Conservation (phyloP, 2,113 vertebrate genomes). For the Lophotis ruficrista region DNA sequence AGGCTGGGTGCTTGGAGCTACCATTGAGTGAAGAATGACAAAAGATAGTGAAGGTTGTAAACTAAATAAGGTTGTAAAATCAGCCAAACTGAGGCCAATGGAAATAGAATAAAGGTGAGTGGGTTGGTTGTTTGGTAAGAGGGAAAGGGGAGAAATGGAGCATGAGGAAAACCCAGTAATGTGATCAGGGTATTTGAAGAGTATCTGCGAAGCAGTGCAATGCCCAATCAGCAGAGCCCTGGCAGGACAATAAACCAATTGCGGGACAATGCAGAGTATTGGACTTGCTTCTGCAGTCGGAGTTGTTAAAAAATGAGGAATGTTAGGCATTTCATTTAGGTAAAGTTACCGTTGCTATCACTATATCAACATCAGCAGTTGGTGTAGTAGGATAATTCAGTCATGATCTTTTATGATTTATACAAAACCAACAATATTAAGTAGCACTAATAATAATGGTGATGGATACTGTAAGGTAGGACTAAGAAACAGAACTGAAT, state of each 20-base stretch:
- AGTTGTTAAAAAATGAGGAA: neutral
- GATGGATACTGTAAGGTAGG: neutral
- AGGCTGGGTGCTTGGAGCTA: neutral
- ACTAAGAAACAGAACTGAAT: neutral
- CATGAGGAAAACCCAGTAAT: neutral
- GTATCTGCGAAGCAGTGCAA: neutral
- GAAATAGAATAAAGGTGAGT: neutral
- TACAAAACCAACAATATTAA: neutral
- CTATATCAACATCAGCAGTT: too few species aligned
- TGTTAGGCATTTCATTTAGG: neutral
- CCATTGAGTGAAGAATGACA: neutral
- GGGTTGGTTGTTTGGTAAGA: neutral
- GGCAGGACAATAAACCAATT: neutral
- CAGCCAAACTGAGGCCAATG: neutral
- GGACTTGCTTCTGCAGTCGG: neutral
- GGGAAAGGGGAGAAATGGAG: neutral
- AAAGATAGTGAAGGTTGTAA: neutral
- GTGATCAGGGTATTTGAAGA: neutral
- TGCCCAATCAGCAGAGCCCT: neutral
- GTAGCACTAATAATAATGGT: neutral
- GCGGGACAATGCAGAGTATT: too few species aligned
- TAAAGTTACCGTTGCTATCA: too few species aligned
- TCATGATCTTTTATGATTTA: too few species aligned
- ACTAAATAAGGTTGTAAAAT: neutral
- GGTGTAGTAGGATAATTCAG: too few species aligned